Percentiles rank a stretch among this genome's conserved stretches.
phyloP scores from a whole-genome alignment of 1,140 invertebrate species.

The Papilio polytes region DNA sequence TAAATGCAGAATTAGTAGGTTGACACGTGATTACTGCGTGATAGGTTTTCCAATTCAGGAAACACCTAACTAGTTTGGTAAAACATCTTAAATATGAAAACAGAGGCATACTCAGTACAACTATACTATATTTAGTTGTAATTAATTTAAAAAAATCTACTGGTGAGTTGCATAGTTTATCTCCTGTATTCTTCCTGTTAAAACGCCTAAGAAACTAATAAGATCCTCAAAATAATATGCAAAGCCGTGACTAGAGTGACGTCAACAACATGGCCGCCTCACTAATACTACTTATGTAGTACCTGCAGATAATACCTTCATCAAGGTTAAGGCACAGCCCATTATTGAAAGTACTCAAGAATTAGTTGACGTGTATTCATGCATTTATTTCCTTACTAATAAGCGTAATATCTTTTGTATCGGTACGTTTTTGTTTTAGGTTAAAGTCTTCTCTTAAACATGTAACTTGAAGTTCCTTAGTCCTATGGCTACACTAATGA shows the following conservation, averaged over 20 bases:
- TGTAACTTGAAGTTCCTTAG: too few species aligned
- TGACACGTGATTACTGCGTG: background rate
- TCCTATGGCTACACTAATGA: too few species aligned
- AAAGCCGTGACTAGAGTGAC: background rate
- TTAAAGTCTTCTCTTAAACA: background rate
- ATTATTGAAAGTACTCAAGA: constrained; percentile 12
- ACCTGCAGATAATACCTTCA: background rate
- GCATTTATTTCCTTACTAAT: background rate
- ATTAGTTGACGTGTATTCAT: constrained; percentile 5
- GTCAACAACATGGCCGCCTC: background rate
- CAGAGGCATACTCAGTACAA: too few species aligned
- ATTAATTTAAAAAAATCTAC: background rate
- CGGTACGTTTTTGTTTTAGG: background rate
- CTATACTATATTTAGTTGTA: too few species aligned
- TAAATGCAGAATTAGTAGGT: background rate
- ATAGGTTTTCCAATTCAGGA: background rate
- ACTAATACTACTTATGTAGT: constrained; percentile 6
- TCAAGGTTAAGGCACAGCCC: constrained; percentile 4
- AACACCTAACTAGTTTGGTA: too few species aligned
- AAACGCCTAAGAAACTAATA: background rate
- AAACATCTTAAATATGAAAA: too few species aligned
- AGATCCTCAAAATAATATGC: too few species aligned
- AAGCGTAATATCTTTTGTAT: background rate
- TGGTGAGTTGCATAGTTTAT: too few species aligned
- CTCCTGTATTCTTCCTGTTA: background rate